Base-by-base conservation (phyloP, 1,140 invertebrate species). In the Orchesella cincta region DNA sequence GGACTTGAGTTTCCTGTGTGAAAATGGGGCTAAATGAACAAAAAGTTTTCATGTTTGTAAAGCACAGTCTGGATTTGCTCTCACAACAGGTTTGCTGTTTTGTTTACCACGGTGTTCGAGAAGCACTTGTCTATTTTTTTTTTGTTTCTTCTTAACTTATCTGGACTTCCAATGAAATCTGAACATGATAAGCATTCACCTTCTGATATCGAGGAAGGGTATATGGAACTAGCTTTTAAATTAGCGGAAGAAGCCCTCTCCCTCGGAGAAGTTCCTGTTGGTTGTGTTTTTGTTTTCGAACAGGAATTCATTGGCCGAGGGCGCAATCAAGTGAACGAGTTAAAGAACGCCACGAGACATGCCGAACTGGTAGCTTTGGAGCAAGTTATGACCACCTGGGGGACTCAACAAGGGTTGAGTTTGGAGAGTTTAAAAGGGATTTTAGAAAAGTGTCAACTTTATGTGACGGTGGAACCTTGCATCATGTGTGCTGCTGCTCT, bases 401-500 rank as follows among this genome's bases (percentile, higher is more conserved):
- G 8, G 5, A 36, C 8, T 14, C 5, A 71, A 16, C 14, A 71
- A 14, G 83, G 87, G 35, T 83, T 91, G 70, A 83, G 89, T 77
- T 86, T 86, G 79, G 83, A 86, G 51, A 84, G 89, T 67, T 88
- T 95, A 54, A 94, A n/a, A n/a, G n/a, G n/a, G n/a, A n/a, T n/a
- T n/a, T n/a, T 97, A 86, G 83, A 84, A 78, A 88, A 93, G 74
- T 88, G 88, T 77, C 91, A 93, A 1, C 90, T 97, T 82, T 90
- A 89, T 83, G 97, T 99, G 1, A 98, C 95, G 1, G 95, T 99
- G 1, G 98, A 99, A 86, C 98, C 98, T 0, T 99, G 98, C 86
- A 95, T 98, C 71, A 99, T 99, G 97, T 99, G 98, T 88, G 93
- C 95, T n/a, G 91, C 93, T 26, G 95, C 95, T 31, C 86, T 99